A percentile compares a stretch with the other conserved stretches of the same genome.
Conservation (phyloP, 2,888 invertebrate genomes). For the Drosophila lacicola region DNA sequence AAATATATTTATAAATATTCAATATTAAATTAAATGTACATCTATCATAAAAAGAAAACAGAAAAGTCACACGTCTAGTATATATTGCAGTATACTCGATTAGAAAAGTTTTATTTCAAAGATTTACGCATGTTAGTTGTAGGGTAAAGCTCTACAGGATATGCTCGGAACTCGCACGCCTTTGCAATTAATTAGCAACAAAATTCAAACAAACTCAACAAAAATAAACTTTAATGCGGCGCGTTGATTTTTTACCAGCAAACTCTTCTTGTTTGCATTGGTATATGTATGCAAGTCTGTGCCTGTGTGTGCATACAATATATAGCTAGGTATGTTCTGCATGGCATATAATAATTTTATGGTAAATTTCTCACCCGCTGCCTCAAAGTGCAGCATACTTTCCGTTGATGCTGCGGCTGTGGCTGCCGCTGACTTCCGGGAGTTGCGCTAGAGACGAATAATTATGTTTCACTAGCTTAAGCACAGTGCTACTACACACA, state of each 20-base stretch:
- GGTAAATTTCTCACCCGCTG: constrained; percentile 65
- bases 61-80: not conserved
- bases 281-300: constrained; percentile 21
- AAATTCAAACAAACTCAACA: constrained; percentile 73
- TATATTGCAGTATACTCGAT: not conserved
- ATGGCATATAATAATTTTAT: constrained; percentile 77
- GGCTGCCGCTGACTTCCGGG: constrained; percentile 73
- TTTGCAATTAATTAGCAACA: constrained; percentile 78
- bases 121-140: not conserved
- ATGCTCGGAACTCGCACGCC: constrained; percentile 34
- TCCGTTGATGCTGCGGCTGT: constrained; percentile 70
- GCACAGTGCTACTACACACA: constrained; percentile 39
- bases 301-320: constrained; percentile 16
- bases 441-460: constrained; percentile 77
- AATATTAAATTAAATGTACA: no score
- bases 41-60: no score
- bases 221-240: constrained; percentile 55
- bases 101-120: not conserved
- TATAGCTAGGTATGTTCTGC: constrained; percentile 33
- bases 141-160: constrained; percentile 6
- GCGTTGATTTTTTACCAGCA: constrained; percentile 64
- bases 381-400: constrained; percentile 59
- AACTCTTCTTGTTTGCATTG: constrained; percentile 56
- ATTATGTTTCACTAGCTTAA: constrained; percentile 81
- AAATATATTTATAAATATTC: no score